These are phyloP conservation scores for Propithecus coquereli DNA, from an alignment of 2,113 vertebrate genomes.

Conservation along the genomic window DNA sequence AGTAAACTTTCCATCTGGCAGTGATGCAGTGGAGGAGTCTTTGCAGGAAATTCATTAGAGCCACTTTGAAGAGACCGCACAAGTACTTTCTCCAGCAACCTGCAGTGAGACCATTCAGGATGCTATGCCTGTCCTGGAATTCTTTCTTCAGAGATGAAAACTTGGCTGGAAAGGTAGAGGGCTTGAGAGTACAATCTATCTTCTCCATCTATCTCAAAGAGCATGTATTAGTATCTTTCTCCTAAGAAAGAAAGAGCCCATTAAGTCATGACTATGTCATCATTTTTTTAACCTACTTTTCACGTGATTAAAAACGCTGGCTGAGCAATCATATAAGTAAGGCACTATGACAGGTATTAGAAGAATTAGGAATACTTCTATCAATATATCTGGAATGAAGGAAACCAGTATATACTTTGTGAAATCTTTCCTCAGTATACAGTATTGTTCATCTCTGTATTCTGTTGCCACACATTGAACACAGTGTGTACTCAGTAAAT, in stretches of 20 bases:
- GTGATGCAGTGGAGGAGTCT: neutral
- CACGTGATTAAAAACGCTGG: neutral
- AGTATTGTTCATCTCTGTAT: neutral
- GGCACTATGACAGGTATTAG: neutral
- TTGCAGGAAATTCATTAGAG: slow-evolving; percentile 38
- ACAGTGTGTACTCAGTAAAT: neutral
- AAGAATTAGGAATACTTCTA: neutral
- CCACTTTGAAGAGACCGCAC: neutral
- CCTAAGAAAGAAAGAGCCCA: neutral
- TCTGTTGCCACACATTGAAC: neutral
- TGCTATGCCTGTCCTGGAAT: neutral
- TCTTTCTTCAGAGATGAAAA: slow-evolving; percentile 1
- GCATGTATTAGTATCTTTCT: neutral
- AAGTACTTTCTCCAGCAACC: slow-evolving; percentile 33
- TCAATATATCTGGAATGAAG: neutral
- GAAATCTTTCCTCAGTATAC: neutral
- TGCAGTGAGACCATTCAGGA: slow-evolving; percentile 20
- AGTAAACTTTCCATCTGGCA: neutral
- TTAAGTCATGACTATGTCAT: neutral
- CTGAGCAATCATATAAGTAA: neutral
- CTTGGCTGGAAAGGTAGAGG: neutral
- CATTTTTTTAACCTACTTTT: neutral
- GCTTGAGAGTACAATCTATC: neutral
- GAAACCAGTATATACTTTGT: neutral
- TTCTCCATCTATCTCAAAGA: neutral